Evolutionary conservation across 35 echinoderm and acorn worm species (phyloP), one percentile per base, ranked within the genome.

Genomic region (Lytechinus variegatus): DNA sequence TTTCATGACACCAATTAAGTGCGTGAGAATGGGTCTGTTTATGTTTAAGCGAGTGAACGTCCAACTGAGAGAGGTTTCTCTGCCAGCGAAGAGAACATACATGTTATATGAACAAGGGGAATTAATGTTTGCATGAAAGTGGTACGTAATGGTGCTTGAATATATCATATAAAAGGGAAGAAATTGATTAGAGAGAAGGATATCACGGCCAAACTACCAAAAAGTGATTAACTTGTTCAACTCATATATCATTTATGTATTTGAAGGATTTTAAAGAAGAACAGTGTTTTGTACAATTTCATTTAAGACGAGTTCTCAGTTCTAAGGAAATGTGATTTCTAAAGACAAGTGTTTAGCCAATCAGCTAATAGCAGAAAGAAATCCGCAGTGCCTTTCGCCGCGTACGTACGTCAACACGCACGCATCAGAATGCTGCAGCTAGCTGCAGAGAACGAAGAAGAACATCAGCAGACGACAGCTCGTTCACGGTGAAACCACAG

Each of bases 321-420:
- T 44, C 33, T 2, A 44, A 44, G 33, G 9, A 58, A 9, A 58
- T 13, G 13, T 11, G 56, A 58, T 58, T 10, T 58, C 56, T 13
- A 58, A 58, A 11, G 56, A 79, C 6, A 24, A 79, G 6, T 19
- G 66, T 79, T 24, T 79, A 16, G 66, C 66, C 66, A 79, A 79
- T 79, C 66, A 79, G 66, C 66, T 24, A 24, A 79, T 5, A 79
- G 66, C 66, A 79, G 21, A 79, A 24, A n/a, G n/a, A 79, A 79
- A 16, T 79, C n/a, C 66, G 16, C 66, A 6, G 21, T 24, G 66
- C 66, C 33, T 24, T 79, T 79, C 66, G 66, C 66, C 21, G 66
- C 66, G 66, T 79, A 79, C 66, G 66, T 79, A 79, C 66, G 66
- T 79, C 66, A n/a, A 79, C 66, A 79, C 66, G 66, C 66, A 79